Evolutionary conservation across 2,888 invertebrate species (phyloP), one percentile per base, ranked within the genome.

Genomic region (Pyralis farinalis): DNA sequence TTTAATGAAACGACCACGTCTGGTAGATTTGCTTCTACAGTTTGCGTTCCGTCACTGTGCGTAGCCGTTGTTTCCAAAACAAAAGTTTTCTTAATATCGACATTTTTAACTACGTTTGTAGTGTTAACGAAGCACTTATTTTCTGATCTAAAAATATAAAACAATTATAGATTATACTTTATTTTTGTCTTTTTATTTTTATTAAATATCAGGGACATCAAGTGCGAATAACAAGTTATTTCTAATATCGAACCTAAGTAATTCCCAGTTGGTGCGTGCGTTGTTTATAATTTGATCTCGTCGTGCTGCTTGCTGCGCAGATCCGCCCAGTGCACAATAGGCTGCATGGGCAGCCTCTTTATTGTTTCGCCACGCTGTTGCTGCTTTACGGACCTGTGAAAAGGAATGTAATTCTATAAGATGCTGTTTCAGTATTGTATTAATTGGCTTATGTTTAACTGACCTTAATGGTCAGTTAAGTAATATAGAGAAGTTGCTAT

Each of bases 181-280:
- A n/a, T n/a, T n/a, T n/a, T n/a, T n/a, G n/a, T n/a, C n/a, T n/a
- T n/a, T n/a, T n/a, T n/a, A n/a, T n/a, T n/a, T n/a, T n/a, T n/a
- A n/a, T n/a, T n/a, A n/a, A n/a, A n/a, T n/a, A n/a, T n/a, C n/a
- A n/a, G n/a, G n/a, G n/a, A n/a, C n/a, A n/a, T n/a, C 16, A 16
- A 2, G 16, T 16, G 16, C 4, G 16, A 16, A 16, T n/a, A n/a
- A 16, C 3, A 16, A 16, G 4, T 16, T 16, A 16, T 3, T 3
- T 16, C 4, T 16, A 16, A 16, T 16, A 31, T 21, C 7, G 34
- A 34, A 86, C 88, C 88, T 90, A 8, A 95, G 77, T 35, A 95
- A 76, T 71, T 96, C 95, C 96, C 96, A 96, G 66, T 95, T 96
- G n/a, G 95, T 95, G 49, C 95, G 91, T 1, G 96, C 96, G 65